Percentiles rank a stretch among this genome's conserved stretches.
phyloP scores from a whole-genome alignment of 1,140 invertebrate genomes.

The Microplitis demolitor region DNA sequence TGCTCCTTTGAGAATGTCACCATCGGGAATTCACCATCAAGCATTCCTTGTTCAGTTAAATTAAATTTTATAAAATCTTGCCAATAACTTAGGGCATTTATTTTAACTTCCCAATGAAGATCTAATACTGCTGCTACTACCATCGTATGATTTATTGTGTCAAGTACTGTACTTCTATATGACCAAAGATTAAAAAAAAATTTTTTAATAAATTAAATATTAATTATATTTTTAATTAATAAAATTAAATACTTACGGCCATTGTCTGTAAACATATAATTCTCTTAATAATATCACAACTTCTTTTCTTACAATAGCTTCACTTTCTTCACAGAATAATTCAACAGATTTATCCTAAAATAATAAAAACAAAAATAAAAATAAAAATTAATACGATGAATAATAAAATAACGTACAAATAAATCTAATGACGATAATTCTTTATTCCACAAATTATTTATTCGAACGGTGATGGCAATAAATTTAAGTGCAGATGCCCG shows the following conservation, averaged over 20 bases:
- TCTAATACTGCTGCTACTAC: constrained; percentile 69
- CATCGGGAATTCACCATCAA: constrained; percentile 76
- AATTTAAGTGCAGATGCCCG: constrained; percentile 74
- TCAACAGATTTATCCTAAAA: constrained; percentile 68
- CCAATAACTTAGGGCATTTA: constrained; percentile 74
- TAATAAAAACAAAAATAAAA: constrained; percentile 3
- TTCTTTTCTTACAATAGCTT: constrained; percentile 76
- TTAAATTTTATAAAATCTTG: constrained; percentile 68
- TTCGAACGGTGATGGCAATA: constrained; percentile 68
- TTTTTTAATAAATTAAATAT: not conserved
- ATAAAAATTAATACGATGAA: constrained; percentile 25
- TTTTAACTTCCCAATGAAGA: constrained; percentile 80
- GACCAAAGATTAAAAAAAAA: constrained; percentile 4
- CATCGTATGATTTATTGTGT: constrained; percentile 62
- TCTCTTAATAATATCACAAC: constrained; percentile 69
- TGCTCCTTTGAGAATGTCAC: constrained; percentile 79
- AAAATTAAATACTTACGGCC: constrained; percentile 55
- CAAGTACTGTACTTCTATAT: constrained; percentile 45
- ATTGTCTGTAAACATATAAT: constrained; percentile 69
- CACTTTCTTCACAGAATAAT: constrained; percentile 70
- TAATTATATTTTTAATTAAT: not conserved
- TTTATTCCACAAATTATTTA: constrained; percentile 69
- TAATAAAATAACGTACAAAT: constrained; percentile 60
- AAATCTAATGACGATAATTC: constrained; percentile 66
- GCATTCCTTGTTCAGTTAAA: constrained; percentile 76